These are phyloP conservation scores for pig (Sus scrofa) DNA, from an alignment of 2,113 vertebrate species.

Conservation along the genomic window DNA sequence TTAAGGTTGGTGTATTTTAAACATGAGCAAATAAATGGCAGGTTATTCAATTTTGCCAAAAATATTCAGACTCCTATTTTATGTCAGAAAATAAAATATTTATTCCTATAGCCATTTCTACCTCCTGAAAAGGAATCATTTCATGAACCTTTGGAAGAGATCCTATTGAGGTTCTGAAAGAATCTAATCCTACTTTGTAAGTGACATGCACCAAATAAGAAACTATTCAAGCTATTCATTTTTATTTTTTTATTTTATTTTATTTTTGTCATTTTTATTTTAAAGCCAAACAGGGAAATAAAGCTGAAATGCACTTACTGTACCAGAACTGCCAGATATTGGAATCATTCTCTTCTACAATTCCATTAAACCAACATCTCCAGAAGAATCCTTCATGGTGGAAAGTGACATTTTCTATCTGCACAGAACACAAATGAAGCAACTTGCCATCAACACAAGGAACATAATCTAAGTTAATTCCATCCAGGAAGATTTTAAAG, in stretches of 20 bases:
- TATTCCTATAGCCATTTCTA: neutral
- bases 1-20: slow-evolving; percentile 23
- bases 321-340: slow-evolving; percentile 94
- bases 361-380: slow-evolving; percentile 93
- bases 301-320: slow-evolving; percentile 90
- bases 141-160: neutral
- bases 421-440: slow-evolving; percentile 43
- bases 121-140: slow-evolving; percentile 19
- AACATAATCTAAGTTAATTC: neutral
- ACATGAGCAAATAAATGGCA: neutral
- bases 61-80: slow-evolving; percentile 8
- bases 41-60: neutral
- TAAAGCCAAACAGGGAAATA: neutral
- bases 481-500: neutral
- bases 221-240: neutral
- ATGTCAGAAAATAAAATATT: slow-evolving; percentile 26
- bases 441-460: neutral
- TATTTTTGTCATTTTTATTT: slow-evolving; percentile 53
- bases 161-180: neutral
- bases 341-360: slow-evolving; percentile 84
- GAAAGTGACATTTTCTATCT: slow-evolving; percentile 88
- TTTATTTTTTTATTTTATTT: no score
- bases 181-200: neutral
- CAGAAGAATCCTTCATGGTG: slow-evolving; percentile 98
- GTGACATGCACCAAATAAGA: neutral